Conservation (phyloP, 2,113 vertebrate species). For the Calyptomena viridis region DNA sequence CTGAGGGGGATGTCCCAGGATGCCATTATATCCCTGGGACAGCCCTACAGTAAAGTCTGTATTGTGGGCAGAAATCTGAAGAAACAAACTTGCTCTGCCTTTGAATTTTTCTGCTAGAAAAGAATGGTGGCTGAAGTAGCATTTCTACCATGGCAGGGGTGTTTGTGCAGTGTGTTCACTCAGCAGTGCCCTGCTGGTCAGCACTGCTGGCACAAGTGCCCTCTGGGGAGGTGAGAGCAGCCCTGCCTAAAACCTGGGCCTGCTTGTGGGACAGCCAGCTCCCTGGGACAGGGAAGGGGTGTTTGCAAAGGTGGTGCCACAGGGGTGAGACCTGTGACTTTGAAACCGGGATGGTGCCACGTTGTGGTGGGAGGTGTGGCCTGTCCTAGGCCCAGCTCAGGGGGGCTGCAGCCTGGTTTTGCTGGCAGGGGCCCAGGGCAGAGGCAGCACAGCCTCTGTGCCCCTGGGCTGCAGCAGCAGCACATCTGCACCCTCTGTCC, state of each 20-base stretch:
- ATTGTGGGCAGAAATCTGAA: not conserved
- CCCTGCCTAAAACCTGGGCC: no score
- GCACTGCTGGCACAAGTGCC: not conserved
- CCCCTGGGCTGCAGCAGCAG: not conserved
- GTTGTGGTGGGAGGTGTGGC: not conserved
- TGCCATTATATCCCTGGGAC: not conserved
- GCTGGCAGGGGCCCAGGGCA: not conserved
- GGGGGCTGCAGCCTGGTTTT: not conserved
- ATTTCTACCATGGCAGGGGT: not conserved
- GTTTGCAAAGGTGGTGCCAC: not conserved
- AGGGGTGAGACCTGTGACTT: not conserved
- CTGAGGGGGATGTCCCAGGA: not conserved
- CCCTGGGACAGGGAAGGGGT: not conserved
- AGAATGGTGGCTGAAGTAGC: not conserved
- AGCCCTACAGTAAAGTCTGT: not conserved
- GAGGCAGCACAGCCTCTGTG: not conserved
- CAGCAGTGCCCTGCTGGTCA: not conserved
- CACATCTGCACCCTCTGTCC: not conserved
- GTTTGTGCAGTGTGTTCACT: not conserved
- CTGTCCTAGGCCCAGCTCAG: not conserved
- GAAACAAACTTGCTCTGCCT: not conserved
- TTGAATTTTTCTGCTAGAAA: not conserved
- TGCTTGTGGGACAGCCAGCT: no score
- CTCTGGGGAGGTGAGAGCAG: no score
- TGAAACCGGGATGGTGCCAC: not conserved